phyloP scores from a whole-genome alignment of 2,113 vertebrate species.

The Eulemur rufifrons region DNA sequence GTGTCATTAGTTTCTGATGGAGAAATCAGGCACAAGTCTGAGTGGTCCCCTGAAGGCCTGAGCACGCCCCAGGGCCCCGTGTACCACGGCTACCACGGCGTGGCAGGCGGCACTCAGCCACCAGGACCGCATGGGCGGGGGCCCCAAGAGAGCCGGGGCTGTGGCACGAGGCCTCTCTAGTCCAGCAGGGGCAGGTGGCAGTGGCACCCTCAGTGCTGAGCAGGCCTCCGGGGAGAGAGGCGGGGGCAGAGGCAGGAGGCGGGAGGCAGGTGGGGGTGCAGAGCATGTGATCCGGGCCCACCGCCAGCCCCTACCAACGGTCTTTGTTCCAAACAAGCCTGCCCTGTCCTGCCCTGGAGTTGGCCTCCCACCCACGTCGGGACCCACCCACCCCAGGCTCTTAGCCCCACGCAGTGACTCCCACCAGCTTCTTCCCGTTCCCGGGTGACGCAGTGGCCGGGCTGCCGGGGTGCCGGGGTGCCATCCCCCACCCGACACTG shows the following conservation, averaged over 20 bases:
- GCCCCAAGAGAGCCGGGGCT: background rate
- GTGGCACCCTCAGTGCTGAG: background rate
- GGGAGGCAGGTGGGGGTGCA: fast-evolving
- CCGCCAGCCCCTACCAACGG: background rate
- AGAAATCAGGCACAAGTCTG: background rate
- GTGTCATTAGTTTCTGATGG: background rate
- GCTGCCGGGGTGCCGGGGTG: background rate
- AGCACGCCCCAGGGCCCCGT: background rate
- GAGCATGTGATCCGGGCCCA: background rate
- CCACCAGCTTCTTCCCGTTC: fast-evolving
- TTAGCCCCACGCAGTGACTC: fast-evolving
- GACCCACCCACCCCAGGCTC: background rate
- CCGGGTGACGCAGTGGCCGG: background rate
- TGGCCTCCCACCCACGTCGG: background rate
- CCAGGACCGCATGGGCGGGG: background rate
- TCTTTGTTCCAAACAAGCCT: background rate
- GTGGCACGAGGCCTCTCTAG: background rate
- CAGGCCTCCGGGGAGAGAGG: background rate
- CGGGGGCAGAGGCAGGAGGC: background rate
- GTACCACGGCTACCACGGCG: background rate
- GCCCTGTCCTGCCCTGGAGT: background rate
- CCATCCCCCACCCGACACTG: background rate
- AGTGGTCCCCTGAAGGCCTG: background rate
- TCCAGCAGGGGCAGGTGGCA: background rate
- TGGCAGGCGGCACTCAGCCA: background rate